phyloP scores from a whole-genome alignment of 2,888 invertebrate genomes.

The Hyposoter didymator region DNA sequence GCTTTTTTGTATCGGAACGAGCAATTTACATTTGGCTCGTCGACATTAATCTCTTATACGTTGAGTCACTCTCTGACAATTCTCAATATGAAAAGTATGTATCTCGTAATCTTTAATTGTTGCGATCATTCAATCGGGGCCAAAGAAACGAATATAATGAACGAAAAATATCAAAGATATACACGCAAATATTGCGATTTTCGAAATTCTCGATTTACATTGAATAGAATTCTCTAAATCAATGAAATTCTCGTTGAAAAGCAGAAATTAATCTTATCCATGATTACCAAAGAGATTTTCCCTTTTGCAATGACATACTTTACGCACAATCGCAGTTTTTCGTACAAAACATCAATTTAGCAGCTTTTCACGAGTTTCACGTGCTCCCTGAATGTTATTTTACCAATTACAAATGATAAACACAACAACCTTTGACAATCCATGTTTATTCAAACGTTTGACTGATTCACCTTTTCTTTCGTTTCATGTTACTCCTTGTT shows the following conservation, averaged over 20 bases:
- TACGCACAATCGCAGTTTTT: not conserved
- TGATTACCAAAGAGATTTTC: not conserved
- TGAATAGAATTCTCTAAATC: not conserved
- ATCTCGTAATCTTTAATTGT: slow-evolving; percentile 36
- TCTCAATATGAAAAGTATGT: slow-evolving; percentile 65
- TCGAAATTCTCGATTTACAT: not conserved
- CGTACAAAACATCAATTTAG: not conserved
- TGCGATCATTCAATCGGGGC: not conserved
- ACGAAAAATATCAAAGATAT: not conserved
- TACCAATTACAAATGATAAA: not conserved
- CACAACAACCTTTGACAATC: not conserved
- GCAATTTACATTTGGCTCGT: slow-evolving; percentile 15
- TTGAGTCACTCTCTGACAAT: slow-evolving; percentile 34
- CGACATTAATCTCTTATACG: slow-evolving; percentile 21
- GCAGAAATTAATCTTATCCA: not conserved
- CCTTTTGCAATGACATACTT: not conserved
- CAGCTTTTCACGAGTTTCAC: not conserved
- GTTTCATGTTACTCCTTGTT: slow-evolving; percentile 72
- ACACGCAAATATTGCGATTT: not conserved
- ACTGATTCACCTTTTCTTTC: slow-evolving; percentile 61
- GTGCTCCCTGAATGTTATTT: not conserved
- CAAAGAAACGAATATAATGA: not conserved
- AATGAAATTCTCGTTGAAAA: not conserved
- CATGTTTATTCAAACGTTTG: not conserved
- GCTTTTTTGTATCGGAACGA: slow-evolving; percentile 28